Evolutionary conservation across 2,888 invertebrate species (phyloP).

Genomic region (Noctua comes): DNA sequence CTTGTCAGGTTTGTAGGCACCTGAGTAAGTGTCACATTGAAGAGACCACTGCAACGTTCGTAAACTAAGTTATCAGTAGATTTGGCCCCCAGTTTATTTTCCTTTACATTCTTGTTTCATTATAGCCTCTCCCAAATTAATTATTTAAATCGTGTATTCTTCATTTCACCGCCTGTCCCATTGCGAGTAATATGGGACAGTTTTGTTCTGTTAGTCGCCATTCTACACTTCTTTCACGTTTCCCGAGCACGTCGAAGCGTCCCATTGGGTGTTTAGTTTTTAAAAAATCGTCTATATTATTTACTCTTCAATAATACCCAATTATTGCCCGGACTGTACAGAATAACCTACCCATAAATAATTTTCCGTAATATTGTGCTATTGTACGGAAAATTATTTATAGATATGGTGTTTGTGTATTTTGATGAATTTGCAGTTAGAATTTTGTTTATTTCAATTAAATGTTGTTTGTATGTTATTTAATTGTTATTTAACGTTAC

Average conservation of each 20-base stretch:
- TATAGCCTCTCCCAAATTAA: not conserved
- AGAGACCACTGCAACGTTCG: no score
- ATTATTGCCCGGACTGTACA: constrained; percentile 8
- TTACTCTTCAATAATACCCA: not conserved
- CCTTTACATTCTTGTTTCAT: not conserved
- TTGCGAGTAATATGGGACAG: not conserved
- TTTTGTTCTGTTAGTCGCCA: constrained; percentile 8
- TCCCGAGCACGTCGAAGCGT: not conserved
- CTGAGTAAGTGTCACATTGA: no score
- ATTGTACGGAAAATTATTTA: no score
- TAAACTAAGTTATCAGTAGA: not conserved
- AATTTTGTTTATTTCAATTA: constrained; percentile 37
- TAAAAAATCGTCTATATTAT: not conserved
- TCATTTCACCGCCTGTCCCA: not conserved
- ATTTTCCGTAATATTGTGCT: no score
- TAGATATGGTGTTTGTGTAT: constrained; percentile 17
- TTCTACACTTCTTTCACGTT: not conserved
- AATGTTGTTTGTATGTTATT: constrained; percentile 48
- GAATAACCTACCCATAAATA: not conserved
- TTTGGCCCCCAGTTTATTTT: not conserved
- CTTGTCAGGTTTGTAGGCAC: no score
- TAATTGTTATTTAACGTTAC: constrained; percentile 47
- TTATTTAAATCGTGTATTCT: not conserved
- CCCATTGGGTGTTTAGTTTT: constrained; percentile 2
- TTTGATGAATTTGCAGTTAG: constrained; percentile 14